Conservation (phyloP, 1,140 invertebrate species). For the Magallana angulata region DNA sequence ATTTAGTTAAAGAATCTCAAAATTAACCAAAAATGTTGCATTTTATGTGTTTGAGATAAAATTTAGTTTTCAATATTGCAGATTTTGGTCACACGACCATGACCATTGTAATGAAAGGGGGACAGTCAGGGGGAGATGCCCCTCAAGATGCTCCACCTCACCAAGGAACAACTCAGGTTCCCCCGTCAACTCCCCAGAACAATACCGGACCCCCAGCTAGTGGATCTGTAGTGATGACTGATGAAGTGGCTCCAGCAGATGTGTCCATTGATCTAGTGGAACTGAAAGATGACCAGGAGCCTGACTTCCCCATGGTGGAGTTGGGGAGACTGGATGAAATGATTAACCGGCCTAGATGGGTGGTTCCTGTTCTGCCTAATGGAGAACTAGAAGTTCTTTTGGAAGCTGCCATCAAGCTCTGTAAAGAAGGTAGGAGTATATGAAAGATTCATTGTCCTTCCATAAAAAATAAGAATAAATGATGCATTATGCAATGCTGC, state of each 20-base stretch:
- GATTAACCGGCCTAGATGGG: constrained; percentile 93
- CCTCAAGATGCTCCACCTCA: constrained; percentile 69
- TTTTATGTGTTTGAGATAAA: too few relatives aligned
- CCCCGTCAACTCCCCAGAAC: constrained; percentile 17
- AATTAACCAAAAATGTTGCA: too few relatives aligned
- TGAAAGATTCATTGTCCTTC: neutral
- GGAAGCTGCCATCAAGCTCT: constrained; percentile 92
- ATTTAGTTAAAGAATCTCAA: too few relatives aligned
- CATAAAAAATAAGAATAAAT: too few relatives aligned
- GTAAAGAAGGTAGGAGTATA: constrained; percentile 84
- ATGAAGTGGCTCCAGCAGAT: constrained; percentile 70
- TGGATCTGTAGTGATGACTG: constrained; percentile 8
- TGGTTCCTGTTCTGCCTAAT: constrained; percentile 96
- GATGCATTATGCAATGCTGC: too few relatives aligned
- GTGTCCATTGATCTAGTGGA: constrained; percentile 60
- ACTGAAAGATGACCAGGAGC: constrained; percentile 79
- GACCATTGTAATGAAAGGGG: constrained; percentile 79
- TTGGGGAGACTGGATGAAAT: constrained; percentile 94
- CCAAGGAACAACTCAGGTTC: constrained; percentile 39
- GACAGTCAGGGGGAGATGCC: constrained; percentile 76
- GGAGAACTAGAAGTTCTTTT: constrained; percentile 96
- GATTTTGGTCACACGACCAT: constrained; percentile 64
- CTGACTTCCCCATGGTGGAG: constrained; percentile 92
- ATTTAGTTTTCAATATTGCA: neutral
- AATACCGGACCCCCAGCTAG: constrained; percentile 37